These are phyloP conservation scores for Vireo griseus DNA, from an alignment of 2,797 vertebrate species.

Conservation along the genomic window DNA sequence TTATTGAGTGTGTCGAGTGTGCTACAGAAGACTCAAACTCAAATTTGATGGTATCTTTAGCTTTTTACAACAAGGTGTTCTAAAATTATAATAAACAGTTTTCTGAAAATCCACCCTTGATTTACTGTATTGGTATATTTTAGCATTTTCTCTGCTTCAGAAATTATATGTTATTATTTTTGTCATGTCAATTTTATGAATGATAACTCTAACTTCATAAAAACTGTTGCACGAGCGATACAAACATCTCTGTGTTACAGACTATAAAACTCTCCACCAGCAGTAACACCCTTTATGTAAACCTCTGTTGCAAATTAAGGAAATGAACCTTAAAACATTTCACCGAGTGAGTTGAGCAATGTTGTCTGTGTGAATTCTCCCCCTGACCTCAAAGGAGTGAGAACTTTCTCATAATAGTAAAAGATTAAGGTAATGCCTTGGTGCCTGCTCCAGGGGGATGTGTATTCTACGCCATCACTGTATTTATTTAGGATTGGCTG, in stretches of 20 bases:
- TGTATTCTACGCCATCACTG: neutral
- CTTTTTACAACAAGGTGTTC: neutral
- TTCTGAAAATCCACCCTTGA: neutral
- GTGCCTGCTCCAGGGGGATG: neutral
- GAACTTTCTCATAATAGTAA: neutral
- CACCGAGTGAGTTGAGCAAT: neutral
- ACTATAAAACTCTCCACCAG: neutral
- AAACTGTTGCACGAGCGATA: neutral
- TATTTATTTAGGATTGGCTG: neutral
- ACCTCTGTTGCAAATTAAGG: neutral
- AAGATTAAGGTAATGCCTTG: neutral
- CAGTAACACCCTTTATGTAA: neutral
- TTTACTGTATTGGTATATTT: neutral
- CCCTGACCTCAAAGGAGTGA: neutral
- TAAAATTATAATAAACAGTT: neutral
- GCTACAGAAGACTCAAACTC: neutral
- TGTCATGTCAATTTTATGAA: neutral
- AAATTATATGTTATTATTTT: neutral
- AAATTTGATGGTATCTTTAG: neutral
- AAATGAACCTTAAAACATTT: constrained; percentile 14
- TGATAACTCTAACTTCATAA: neutral
- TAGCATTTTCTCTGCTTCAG: neutral
- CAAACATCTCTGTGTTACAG: neutral
- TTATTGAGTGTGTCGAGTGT: neutral
- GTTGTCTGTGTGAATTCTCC: neutral